phyloP scores from a whole-genome alignment of 2,888 invertebrate species.

The Auanema sp. region DNA sequence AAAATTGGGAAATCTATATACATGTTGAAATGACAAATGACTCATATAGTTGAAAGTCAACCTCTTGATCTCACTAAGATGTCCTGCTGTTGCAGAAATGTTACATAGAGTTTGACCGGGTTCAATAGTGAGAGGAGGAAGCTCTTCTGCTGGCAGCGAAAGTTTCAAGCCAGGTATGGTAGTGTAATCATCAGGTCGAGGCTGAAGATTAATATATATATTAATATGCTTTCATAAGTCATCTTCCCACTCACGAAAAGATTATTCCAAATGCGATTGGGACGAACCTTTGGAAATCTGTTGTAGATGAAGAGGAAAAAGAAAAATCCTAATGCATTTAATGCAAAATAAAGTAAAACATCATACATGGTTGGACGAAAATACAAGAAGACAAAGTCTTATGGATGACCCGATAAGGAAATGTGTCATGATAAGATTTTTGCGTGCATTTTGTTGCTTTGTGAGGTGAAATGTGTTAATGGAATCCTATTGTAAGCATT shows the following conservation, averaged over 20 bases:
- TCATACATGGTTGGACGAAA: too few species aligned
- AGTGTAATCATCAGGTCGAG: conserved; percentile 51
- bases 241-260: conserved; percentile 12
- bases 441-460: too few species aligned
- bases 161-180: conserved; percentile 51
- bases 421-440: too few species aligned
- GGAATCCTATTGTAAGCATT: too few species aligned
- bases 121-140: conserved; percentile 18
- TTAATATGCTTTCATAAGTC: background rate
- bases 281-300: conserved; percentile 38
- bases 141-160: conserved; percentile 23
- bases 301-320: conserved; percentile 43
- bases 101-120: conserved; percentile 17
- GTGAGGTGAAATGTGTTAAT: too few species aligned
- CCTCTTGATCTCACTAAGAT: conserved; percentile 26
- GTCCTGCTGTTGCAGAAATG: conserved; percentile 19
- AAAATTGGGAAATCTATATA: conserved; percentile 14
- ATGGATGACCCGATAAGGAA: too few species aligned
- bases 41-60: background rate
- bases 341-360: conserved; percentile 32
- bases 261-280: conserved; percentile 13
- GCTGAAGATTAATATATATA: conserved; percentile 29
- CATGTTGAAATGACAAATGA: background rate
- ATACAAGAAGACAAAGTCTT: too few species aligned
- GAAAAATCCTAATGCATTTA: conserved; percentile 42